Evolutionary conservation across 2,888 invertebrate species (phyloP), one percentile per base, ranked within the genome.

Genomic region (Drosophila austrosaltans): DNA sequence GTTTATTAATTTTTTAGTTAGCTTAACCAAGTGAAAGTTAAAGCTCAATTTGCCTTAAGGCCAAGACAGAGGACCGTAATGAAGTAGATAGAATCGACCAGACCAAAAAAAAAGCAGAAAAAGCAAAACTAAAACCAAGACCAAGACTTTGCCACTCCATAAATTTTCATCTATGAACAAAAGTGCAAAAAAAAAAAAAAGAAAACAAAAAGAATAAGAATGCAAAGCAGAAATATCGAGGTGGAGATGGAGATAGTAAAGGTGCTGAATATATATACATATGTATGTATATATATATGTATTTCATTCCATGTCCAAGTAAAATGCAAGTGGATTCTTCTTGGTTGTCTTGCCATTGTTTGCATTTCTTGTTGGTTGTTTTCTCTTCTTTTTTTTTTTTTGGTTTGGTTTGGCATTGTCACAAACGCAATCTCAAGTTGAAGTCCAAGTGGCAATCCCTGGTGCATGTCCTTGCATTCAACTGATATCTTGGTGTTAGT

Each of bases 321-420:
- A 57, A 62, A 68, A 42, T 68, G 61, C 72, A 58, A 58, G 20
- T 54, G 53, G 48, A 69, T 69, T 59, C 8, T 60, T 42, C 12
- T 42, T 12, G 61, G 56, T 57, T 72, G 7, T 42, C 22, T 25
- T 28, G 28, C 58, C 72, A 63, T 72, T 72, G 72, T 63, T 74
- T 70, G 75, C 63, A 69, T 70, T 62, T 58, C 60, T 63, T 63
- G 53, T n/a, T 69, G 48, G 48, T 16, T 16, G 16, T 16, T 16
- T 16, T 16, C 16, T 16, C 16, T 16, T 16, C 1, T 16, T 16
- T 16, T 16, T 16, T 16, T 16, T 16, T 16, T 16, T 16, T 16
- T 42, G 63, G 30, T 59, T 69, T 61, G 61, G 57, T 72, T 67
- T 74, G 69, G 69, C 69, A 69, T 74, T 84, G 70, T 48, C 65